Base-by-base conservation (phyloP, 2,888 invertebrate genomes). In the Homarus gammarus region DNA sequence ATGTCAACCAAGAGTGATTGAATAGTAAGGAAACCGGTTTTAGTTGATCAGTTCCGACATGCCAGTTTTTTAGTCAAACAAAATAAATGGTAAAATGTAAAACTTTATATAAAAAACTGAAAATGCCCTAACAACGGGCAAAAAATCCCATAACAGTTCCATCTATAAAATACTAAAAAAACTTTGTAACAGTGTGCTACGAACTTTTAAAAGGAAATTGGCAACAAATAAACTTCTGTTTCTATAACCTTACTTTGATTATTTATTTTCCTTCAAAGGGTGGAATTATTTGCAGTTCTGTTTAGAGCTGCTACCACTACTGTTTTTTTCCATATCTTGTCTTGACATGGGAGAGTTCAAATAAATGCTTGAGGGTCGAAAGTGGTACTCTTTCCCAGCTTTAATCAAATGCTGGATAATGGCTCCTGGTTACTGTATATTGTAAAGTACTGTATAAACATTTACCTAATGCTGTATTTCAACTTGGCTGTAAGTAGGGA, bases 151-250 rank as follows among this genome's bases (percentile, higher is more conserved):
- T 89, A 89, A 89, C 89, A 89, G 84, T 89, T 73, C 79, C 84
- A 78, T 79, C 72, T 73, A 84, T 81, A 89, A 89, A 89, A 85
- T 75, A 68, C 51, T 75, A 79, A 89, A 89, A 89, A 89, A 84
- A 85, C 49, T 77, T 64, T 85, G 72, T 82, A 75, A 56, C 36
- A 82, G 72, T 77, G 84, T 85, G 89, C 84, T 79, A 81, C 27
- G 81, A 56, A 40, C 51, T 44, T 44, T 82, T 61, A 72, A 85
- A 70, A 38, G 81, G 56, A 77, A 75, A 89, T 89, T 85, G 89
- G 89, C 85, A 89, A 89, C 79, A 88, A 84, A 89, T 89, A 89
- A 89, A 89, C 89, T 89, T 89, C 89, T 89, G 89, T 89, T 89
- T 89, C 89, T 85, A 89, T 79, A 89, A 89, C 89, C 89, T 85